These are phyloP conservation scores for Lymantria monacha DNA, from an alignment of 2,888 invertebrate species.

Conservation along the genomic window DNA sequence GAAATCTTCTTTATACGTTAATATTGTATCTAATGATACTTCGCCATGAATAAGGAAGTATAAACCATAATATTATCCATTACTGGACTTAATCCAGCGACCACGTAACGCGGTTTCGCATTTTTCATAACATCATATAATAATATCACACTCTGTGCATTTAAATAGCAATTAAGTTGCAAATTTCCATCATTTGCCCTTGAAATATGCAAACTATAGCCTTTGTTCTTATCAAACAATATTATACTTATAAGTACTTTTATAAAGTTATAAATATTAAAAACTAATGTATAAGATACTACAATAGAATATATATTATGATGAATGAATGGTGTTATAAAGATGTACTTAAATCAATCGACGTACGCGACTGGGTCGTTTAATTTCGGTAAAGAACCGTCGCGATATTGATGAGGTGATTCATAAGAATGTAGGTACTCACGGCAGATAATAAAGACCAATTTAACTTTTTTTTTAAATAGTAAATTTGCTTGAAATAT, in stretches of 20 bases:
- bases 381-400: background rate
- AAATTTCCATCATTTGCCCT: slow-evolving; percentile 7
- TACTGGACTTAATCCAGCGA: background rate
- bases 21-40: too few relatives aligned
- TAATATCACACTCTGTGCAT: background rate
- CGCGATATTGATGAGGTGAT: background rate
- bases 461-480: too few relatives aligned
- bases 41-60: background rate
- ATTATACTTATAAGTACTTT: slow-evolving; percentile 7
- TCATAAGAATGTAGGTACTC: background rate
- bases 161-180: background rate
- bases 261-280: background rate
- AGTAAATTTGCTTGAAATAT: too few relatives aligned
- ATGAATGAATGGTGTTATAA: too few relatives aligned
- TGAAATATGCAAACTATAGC: slow-evolving; percentile 17
- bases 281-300: background rate
- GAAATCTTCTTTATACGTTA: too few relatives aligned
- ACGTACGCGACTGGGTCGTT: too few relatives aligned
- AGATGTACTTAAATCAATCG: too few relatives aligned
- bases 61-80: background rate
- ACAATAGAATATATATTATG: background rate
- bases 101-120: background rate
- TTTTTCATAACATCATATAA: slow-evolving; percentile 1
- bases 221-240: slow-evolving; percentile 2
- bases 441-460: too few relatives aligned